These are phyloP conservation scores for Pasiphila rectangulata DNA, from an alignment of 2,888 invertebrate genomes.

Conservation along the genomic window DNA sequence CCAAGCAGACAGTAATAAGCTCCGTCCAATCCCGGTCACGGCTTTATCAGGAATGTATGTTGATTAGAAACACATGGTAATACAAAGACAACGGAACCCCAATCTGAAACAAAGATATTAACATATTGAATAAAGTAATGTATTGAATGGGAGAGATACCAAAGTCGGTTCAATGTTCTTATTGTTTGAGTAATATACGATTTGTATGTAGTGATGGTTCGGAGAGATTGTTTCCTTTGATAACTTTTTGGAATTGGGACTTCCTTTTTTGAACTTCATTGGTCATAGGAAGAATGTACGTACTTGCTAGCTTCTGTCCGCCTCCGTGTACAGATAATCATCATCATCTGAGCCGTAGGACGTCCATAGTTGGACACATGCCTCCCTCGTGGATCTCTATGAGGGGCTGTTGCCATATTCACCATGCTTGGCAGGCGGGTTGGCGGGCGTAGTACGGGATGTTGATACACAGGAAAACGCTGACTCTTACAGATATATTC, in stretches of 20 bases:
- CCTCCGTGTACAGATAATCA: too few species aligned
- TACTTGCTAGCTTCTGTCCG: too few species aligned
- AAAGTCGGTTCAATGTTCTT: constrained; percentile 3
- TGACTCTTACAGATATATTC: too few species aligned
- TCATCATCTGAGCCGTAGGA: too few species aligned
- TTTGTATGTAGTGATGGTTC: constrained; percentile 7
- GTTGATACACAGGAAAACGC: too few species aligned
- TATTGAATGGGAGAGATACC: constrained; percentile 16
- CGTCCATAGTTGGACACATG: too few species aligned
- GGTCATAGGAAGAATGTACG: too few species aligned
- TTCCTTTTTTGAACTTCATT: too few species aligned
- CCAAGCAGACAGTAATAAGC: constrained; percentile 43
- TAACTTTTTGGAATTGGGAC: neutral
- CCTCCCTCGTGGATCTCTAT: too few species aligned
- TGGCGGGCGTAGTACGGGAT: too few species aligned
- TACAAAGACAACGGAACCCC: constrained; percentile 36
- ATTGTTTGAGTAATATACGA: constrained; percentile 2
- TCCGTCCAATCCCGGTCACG: constrained; percentile 60
- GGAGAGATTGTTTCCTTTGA: neutral
- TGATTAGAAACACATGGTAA: constrained; percentile 72
- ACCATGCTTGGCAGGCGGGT: too few species aligned
- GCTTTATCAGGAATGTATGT: constrained; percentile 61
- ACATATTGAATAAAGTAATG: constrained; percentile 22
- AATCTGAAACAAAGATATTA: constrained; percentile 53
- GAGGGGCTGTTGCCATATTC: too few species aligned